phyloP scores from a whole-genome alignment of 2,797 vertebrate genomes.

The Epinephelus coioides region DNA sequence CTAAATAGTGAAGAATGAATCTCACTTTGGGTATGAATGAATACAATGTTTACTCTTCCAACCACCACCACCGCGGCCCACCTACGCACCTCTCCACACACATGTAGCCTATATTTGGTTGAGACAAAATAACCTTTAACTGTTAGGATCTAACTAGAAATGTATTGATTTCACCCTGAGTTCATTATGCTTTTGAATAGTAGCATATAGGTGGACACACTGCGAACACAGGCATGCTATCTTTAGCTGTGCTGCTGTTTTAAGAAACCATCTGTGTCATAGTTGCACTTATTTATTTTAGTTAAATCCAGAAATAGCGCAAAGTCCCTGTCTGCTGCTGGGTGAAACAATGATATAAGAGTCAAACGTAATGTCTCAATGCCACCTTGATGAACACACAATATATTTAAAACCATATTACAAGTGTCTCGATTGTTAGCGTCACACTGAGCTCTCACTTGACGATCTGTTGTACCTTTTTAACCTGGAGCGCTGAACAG shows the following conservation, averaged over 20 bases:
- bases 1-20: constrained; percentile 19
- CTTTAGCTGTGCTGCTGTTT: neutral
- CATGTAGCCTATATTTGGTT: constrained; percentile 1
- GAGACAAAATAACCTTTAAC: constrained; percentile 16
- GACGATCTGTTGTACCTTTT: constrained; percentile 49
- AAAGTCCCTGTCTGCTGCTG: neutral
- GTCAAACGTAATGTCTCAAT: constrained; percentile 9
- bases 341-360: constrained; percentile 1
- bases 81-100: constrained; percentile 16
- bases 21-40: constrained; percentile 47
- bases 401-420: constrained; percentile 16
- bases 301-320: neutral
- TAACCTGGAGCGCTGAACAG: constrained; percentile 47
- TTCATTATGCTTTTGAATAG: no score
- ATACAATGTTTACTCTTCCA: constrained; percentile 39
- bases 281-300: constrained; percentile 3
- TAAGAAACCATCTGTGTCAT: constrained; percentile 1
- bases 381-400: constrained; percentile 19
- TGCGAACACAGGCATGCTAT: neutral
- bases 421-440: constrained; percentile 10
- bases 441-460: constrained; percentile 26
- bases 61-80: constrained; percentile 3
- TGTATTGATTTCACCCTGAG: neutral
- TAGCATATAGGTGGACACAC: neutral
- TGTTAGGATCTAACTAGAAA: neutral